phyloP scores from a whole-genome alignment of 1,140 invertebrate species.

The Drosophila sulfurigaster region DNA sequence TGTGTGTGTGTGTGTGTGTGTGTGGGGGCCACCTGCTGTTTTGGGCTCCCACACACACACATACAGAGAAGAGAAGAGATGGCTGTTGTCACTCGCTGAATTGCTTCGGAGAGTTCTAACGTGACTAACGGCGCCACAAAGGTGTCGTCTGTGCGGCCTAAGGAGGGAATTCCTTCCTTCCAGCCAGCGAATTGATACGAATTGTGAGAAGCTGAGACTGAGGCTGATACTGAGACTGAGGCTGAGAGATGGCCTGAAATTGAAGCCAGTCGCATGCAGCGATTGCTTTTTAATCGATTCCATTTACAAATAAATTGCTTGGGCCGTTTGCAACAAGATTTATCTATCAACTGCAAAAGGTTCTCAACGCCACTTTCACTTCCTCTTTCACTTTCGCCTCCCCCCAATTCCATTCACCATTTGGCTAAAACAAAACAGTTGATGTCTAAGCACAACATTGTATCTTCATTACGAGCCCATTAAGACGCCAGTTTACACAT shows the following conservation, averaged over 20 bases:
- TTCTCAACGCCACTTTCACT: conserved; percentile 29
- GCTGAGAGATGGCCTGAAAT: conserved; percentile 1
- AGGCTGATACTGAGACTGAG: conserved; percentile 18
- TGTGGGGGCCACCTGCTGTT: conserved; percentile 50
- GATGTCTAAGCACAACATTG: conserved; percentile 21
- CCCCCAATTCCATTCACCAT: background rate
- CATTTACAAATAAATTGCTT: conserved; percentile 85
- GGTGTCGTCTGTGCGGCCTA: conserved; percentile 68
- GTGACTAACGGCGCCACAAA: conserved; percentile 79
- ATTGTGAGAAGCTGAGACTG: background rate
- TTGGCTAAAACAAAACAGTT: too few species aligned
- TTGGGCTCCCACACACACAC: conserved; percentile 16
- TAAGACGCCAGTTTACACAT: conserved; percentile 15
- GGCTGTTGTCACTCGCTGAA: conserved; percentile 73
- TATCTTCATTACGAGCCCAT: conserved; percentile 51
- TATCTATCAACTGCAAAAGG: conserved; percentile 53
- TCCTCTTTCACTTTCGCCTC: too few species aligned
- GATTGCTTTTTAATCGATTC: conserved; percentile 85
- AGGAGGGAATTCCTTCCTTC: conserved; percentile 17
- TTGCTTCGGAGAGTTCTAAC: conserved; percentile 74
- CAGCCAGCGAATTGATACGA: background rate
- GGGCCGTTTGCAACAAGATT: conserved; percentile 59
- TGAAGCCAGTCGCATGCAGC: conserved; percentile 55
- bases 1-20: background rate
- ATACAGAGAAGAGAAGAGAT: conserved; percentile 24